A percentile compares a stretch with the other conserved stretches of the same genome.
phyloP scores from a whole-genome alignment of 2,888 invertebrate species.

The Serripes groenlandicus region DNA sequence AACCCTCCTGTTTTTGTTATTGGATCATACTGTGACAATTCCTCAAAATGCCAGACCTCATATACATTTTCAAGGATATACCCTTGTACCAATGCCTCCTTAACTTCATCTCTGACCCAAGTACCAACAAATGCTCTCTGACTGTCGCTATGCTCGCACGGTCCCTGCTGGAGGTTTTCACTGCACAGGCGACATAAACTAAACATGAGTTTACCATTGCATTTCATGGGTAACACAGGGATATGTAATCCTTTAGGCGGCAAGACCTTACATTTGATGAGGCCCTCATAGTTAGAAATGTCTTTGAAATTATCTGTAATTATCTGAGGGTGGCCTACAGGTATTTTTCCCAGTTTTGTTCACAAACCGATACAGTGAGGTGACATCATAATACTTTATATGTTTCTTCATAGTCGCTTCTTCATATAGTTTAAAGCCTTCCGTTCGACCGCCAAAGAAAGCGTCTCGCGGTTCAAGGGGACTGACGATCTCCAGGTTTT shows the following conservation, averaged over 20 bases:
- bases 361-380: slow-evolving; percentile 75
- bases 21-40: slow-evolving; percentile 55
- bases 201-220: slow-evolving; percentile 82
- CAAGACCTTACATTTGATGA: slow-evolving; percentile 73
- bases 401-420: slow-evolving; percentile 56
- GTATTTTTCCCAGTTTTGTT: slow-evolving; percentile 70
- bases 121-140: slow-evolving; percentile 51
- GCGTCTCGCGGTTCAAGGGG: slow-evolving; percentile 74
- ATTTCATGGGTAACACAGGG: slow-evolving; percentile 79
- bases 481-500: slow-evolving; percentile 47
- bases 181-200: slow-evolving; percentile 78
- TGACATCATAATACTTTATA: slow-evolving; percentile 59
- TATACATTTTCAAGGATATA: slow-evolving; percentile 60
- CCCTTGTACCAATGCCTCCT: slow-evolving; percentile 39
- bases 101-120: slow-evolving; percentile 54
- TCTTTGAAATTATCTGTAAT: slow-evolving; percentile 70
- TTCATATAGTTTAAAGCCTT: slow-evolving; percentile 70
- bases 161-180: slow-evolving; percentile 32
- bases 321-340: slow-evolving; percentile 72
- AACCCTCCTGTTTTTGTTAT: slow-evolving; percentile 62
- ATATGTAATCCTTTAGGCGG: slow-evolving; percentile 76
- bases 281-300: slow-evolving; percentile 72
- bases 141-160: slow-evolving; percentile 23
- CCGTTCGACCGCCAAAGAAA: slow-evolving; percentile 77
- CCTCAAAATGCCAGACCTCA: slow-evolving; percentile 83